Conservation (phyloP, 2,113 vertebrate genomes). For the Centropristis striata region DNA sequence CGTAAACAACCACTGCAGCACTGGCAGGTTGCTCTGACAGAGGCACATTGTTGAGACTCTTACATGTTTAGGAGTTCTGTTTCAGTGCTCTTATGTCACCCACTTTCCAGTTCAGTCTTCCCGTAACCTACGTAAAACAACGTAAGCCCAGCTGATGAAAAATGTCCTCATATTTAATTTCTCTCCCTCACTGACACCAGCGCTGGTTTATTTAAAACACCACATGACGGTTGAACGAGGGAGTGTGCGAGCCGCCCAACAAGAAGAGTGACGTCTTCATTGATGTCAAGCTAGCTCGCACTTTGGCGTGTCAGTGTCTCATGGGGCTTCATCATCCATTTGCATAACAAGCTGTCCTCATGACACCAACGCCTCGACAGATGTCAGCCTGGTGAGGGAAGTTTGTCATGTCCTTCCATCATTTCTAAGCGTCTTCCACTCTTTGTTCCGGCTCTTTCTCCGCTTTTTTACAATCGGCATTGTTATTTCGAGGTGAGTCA, state of each 20-base stretch:
- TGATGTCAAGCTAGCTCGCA: constrained; percentile 47
- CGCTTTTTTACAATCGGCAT: neutral
- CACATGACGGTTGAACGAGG: constrained; percentile 10
- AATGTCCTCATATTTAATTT: constrained; percentile 32
- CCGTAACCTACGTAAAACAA: constrained; percentile 32
- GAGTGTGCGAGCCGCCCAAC: neutral
- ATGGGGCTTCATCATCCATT: constrained; percentile 55
- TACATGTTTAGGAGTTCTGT: constrained; percentile 69
- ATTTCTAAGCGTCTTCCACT: constrained; percentile 1
- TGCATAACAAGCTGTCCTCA: constrained; percentile 73
- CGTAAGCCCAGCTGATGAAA: constrained; percentile 42
- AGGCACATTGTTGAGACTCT: constrained; percentile 46
- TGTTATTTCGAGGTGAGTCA: constrained; percentile 30
- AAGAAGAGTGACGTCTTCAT: constrained; percentile 45
- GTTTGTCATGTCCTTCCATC: constrained; percentile 33
- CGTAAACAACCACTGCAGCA: constrained; percentile 73
- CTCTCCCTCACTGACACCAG: constrained; percentile 18
- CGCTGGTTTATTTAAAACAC: constrained; percentile 45
- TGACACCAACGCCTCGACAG: constrained; percentile 69
- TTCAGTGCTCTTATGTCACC: constrained; percentile 61
- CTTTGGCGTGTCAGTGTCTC: constrained; percentile 57
- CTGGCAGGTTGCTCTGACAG: constrained; percentile 41
- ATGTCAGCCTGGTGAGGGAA: constrained; percentile 64
- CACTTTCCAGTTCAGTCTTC: constrained; percentile 30
- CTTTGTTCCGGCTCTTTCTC: constrained; percentile 34